These are phyloP conservation scores for Lophotriccus pileatus DNA, from an alignment of 2,797 vertebrate species.

Conservation along the genomic window DNA sequence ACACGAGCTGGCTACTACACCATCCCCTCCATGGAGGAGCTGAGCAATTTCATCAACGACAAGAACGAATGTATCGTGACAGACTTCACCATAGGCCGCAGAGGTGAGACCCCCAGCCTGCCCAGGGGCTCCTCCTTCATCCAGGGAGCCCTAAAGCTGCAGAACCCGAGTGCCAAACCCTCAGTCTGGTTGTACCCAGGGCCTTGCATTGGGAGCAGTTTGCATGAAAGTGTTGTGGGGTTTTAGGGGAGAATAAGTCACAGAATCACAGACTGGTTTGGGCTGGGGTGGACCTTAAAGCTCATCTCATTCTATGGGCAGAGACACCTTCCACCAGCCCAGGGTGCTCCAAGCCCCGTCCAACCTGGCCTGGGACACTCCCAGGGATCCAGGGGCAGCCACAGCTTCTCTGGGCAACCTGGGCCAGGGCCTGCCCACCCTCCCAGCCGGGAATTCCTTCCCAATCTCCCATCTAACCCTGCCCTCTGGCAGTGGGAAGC, in stretches of 20 bases:
- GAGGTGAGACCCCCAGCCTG: slow-evolving; percentile 74
- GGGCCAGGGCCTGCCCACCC: background rate
- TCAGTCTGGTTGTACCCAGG: background rate
- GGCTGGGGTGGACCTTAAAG: background rate
- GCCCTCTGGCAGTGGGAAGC: background rate
- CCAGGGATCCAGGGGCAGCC: background rate
- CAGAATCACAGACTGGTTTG: background rate
- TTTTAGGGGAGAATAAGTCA: background rate
- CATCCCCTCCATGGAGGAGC: slow-evolving; percentile 92
- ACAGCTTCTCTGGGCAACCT: background rate
- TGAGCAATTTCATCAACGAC: slow-evolving; percentile 83
- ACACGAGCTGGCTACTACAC: slow-evolving; percentile 91
- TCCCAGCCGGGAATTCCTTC: background rate
- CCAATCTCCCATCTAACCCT: rapidly evolving
- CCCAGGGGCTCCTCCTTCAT: rapidly evolving
- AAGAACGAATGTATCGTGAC: slow-evolving; percentile 86
- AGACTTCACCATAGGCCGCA: slow-evolving; percentile 92
- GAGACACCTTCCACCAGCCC: background rate
- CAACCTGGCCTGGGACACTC: rapidly evolving
- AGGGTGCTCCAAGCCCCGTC: background rate
- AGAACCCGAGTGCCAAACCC: background rate
- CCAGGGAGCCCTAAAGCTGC: rapidly evolving
- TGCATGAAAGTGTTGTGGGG: background rate
- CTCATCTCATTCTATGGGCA: background rate
- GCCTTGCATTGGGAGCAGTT: background rate